Base-by-base conservation (phyloP, 2,113 vertebrate species). In the Phalacrocorax aristotelis region DNA sequence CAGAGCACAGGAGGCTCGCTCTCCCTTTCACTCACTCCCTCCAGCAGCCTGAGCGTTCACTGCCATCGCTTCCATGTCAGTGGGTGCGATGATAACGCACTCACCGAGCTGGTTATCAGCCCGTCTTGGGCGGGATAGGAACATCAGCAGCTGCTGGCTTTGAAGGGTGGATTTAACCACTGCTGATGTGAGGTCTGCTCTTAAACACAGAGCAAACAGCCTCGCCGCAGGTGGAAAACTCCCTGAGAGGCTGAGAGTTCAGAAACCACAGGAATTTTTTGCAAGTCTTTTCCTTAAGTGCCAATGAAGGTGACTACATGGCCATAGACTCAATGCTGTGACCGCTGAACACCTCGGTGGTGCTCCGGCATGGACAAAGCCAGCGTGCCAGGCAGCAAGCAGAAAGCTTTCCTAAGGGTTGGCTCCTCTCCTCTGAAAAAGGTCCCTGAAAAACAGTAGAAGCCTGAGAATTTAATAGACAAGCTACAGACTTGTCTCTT, bases 271-370 rank as follows among this genome's bases (percentile, higher is more conserved):
- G 76, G 89, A 75, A 75, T 88, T 83, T 19, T 27, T 38, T 46
- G 55, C 36, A n/a, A 40, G 38, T 17, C 7, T 93, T 83, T 80
- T 44, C 66, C 48, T n/a, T 15, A 26, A 20, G 64, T 51, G 64
- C 88, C 77, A 38, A 4, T 0, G 10, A 66, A 64, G 70, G 87
- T 5, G 62, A 57, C 20, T 46, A 21, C 60, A 15, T 61, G 64
- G 77, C 32, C 27, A 30, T 4, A 2, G 20, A 12, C 68, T 48
- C 25, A 7, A 3, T 0, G 36, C 49, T 55, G 21, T 10, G 40
- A 30, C 19, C 0, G 3, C 61, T 22, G 26, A 21, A 9, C 30
- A 7, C 29, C 34, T 54, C 2, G 0, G 69, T 40, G 92, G 40
- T 57, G 70, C 79, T 69, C 30, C 36, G 27, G 58, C 52, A 29